Conservation (phyloP, 1,140 invertebrate species). For the Drosophila eugracilis region DNA sequence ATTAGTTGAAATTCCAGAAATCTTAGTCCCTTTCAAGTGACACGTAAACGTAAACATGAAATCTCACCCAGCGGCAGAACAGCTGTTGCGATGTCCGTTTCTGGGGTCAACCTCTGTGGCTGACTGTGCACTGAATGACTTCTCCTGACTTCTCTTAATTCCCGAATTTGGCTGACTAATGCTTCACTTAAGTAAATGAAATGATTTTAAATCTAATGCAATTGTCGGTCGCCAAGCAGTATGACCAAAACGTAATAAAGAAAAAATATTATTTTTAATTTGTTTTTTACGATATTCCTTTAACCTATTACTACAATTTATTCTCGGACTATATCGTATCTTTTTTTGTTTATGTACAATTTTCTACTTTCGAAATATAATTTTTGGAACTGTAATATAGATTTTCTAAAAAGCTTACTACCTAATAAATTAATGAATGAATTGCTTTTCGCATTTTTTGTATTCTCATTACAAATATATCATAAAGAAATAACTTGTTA, state of each 20-base stretch:
- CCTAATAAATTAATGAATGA: no score
- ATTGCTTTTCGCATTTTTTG: no score
- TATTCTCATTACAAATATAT: no score
- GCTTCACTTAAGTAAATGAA: constrained; percentile 6
- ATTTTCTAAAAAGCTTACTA: no score
- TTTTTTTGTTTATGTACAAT: no score
- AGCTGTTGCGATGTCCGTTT: constrained; percentile 16
- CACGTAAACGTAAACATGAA: constrained; percentile 62
- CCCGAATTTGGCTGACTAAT: constrained; percentile 1
- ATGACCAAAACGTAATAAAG: constrained; percentile 4
- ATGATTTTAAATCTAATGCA: constrained; percentile 30
- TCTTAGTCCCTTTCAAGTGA: constrained; percentile 33
- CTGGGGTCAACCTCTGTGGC: not conserved
- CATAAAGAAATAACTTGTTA: no score
- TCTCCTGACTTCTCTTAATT: constrained; percentile 6
- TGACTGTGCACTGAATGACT: constrained; percentile 10
- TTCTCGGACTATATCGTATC: no score
- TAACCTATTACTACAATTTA: not conserved
- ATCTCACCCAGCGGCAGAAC: constrained; percentile 22
- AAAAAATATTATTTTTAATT: not conserved
- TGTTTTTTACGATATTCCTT: not conserved
- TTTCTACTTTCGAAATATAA: not conserved
- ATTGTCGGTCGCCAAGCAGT: constrained; percentile 7
- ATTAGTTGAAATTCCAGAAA: not conserved
- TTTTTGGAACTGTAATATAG: no score